Percentiles rank a stretch among this genome's conserved stretches.
phyloP scores from a whole-genome alignment of 1,140 invertebrate species.

The Philopotamus ludificatus region DNA sequence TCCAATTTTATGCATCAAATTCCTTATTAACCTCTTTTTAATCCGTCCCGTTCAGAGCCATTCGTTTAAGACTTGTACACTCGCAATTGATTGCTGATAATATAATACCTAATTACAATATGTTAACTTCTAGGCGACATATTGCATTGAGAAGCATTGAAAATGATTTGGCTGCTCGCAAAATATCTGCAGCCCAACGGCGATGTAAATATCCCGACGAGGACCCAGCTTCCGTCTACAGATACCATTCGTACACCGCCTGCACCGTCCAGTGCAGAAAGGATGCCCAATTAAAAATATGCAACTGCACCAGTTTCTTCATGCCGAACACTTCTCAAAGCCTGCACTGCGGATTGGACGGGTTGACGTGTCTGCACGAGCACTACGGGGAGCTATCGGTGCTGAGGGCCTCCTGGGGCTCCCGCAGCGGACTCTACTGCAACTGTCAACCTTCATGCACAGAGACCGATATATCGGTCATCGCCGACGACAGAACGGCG shows the following conservation, averaged over 20 bases:
- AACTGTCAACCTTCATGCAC: constrained; percentile 63
- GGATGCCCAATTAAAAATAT: constrained; percentile 59
- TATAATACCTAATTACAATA: background rate
- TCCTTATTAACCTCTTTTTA: too few relatives aligned
- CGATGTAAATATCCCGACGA: constrained; percentile 67
- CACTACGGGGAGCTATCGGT: constrained; percentile 62
- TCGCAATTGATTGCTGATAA: background rate
- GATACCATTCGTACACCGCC: constrained; percentile 65
- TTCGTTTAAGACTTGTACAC: too few relatives aligned
- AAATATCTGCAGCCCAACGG: constrained; percentile 57
- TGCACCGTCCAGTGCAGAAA: constrained; percentile 68
- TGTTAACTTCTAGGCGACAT: constrained; percentile 48
- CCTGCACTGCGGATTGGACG: constrained; percentile 48
- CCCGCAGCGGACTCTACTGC: constrained; percentile 56
- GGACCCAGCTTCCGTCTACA: constrained; percentile 61
- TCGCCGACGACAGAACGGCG: constrained; percentile 54
- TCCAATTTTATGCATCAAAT: too few relatives aligned
- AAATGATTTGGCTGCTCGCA: constrained; percentile 58
- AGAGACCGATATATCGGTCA: constrained; percentile 60
- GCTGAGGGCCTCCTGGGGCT: constrained; percentile 52
- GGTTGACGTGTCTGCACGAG: constrained; percentile 63
- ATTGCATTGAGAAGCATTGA: constrained; percentile 61
- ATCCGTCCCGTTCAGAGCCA: too few relatives aligned
- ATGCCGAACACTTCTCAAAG: constrained; percentile 59
- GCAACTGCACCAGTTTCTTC: constrained; percentile 67